Percentiles rank a stretch among this genome's conserved stretches.
Conservation (phyloP, 1,140 invertebrate genomes). For the Psix sp. region DNA sequence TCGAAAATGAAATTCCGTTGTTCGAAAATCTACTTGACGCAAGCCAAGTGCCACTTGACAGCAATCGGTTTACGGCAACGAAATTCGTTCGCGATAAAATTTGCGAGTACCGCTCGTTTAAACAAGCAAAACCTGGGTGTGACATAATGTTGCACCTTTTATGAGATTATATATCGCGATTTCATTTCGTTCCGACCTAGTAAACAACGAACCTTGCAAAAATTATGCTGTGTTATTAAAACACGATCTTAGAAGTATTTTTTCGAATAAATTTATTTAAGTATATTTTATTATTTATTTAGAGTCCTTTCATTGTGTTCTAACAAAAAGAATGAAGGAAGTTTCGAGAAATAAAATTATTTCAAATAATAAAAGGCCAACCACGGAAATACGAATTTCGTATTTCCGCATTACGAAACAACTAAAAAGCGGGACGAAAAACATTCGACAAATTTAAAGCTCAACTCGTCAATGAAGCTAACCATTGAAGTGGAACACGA, state of each 20-base stretch:
- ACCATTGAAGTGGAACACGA: slow-evolving; percentile 54
- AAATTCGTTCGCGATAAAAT: slow-evolving; percentile 38
- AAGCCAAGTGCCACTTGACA: slow-evolving; percentile 33
- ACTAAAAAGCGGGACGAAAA: slow-evolving; percentile 23
- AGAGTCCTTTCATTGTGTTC: too few relatives aligned
- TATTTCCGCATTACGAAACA: too few relatives aligned
- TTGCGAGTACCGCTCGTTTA: slow-evolving; percentile 2
- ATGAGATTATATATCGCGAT: background rate
- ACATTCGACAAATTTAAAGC: slow-evolving; percentile 45
- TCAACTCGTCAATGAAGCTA: slow-evolving; percentile 51
- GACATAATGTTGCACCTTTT: slow-evolving; percentile 8
- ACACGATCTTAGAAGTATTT: too few relatives aligned
- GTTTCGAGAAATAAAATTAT: slow-evolving; percentile 18
- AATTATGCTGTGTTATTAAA: too few relatives aligned
- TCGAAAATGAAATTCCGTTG: slow-evolving; percentile 58
- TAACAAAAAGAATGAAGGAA: slow-evolving; percentile 6
- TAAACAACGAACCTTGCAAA: background rate
- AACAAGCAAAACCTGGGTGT: background rate
- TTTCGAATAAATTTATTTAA: too few relatives aligned
- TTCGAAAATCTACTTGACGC: slow-evolving; percentile 51
- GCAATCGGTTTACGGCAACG: slow-evolving; percentile 34
- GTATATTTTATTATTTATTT: too few relatives aligned
- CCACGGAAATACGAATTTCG: too few relatives aligned
- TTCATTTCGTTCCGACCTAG: background rate
- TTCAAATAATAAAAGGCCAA: slow-evolving; percentile 46